Conservation (phyloP, 1,140 invertebrate species). For the Drosophila watanabei region DNA sequence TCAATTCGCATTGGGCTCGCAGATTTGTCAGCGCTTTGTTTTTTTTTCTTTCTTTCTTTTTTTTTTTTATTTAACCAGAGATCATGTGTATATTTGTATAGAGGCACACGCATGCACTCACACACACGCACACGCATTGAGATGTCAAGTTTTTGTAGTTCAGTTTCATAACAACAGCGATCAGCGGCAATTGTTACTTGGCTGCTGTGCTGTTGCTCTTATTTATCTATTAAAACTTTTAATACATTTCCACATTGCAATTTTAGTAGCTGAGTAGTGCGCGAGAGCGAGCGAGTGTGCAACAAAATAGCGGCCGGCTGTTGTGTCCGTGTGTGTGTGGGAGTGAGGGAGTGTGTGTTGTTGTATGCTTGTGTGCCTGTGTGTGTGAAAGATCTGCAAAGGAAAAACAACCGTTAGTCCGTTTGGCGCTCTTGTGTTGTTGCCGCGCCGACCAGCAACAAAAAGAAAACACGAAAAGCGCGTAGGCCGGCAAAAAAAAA, state of each 20-base stretch:
- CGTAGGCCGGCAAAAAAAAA: conserved; percentile 59
- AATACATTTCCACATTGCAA: conserved; percentile 8
- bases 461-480: conserved; percentile 27
- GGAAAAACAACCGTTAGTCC: conserved; percentile 39
- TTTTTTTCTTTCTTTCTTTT: conserved; percentile 43
- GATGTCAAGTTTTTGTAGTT: conserved; percentile 28
- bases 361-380: conserved; percentile 2
- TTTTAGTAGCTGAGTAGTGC: conserved; percentile 25
- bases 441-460: conserved; percentile 37
- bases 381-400: conserved; percentile 39
- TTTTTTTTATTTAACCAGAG: conserved; percentile 53
- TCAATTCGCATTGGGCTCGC: conserved; percentile 40
- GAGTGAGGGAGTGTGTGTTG: conserved; percentile 12
- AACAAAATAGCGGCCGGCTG: conserved; percentile 62
- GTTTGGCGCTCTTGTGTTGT: conserved; percentile 45
- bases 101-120: conserved; percentile 27
- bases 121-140: conserved; percentile 1
- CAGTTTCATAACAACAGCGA: conserved; percentile 72
- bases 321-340: conserved; percentile 11
- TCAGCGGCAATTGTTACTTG: conserved; percentile 44
- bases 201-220: conserved; percentile 29
- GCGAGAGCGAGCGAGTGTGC: conserved; percentile 32
- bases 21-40: conserved; percentile 16
- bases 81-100: conserved; percentile 60
- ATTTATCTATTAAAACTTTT: conserved; percentile 52